Percentiles rank a stretch among this genome's conserved stretches.
Evolutionary conservation across 2,888 invertebrate genomes (phyloP).

Genomic region (Apomyelois bistriatella): DNA sequence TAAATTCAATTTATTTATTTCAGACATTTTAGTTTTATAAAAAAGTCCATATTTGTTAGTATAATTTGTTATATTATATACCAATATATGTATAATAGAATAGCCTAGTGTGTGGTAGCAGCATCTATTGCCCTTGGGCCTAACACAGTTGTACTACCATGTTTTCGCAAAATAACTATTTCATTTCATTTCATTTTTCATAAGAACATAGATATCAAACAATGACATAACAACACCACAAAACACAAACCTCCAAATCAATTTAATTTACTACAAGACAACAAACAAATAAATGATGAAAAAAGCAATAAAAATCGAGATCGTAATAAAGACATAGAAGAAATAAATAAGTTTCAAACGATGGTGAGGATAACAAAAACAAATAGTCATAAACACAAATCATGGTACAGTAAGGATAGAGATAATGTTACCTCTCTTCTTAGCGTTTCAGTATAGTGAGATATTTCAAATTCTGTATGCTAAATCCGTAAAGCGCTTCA

Average conservation of each 20-base stretch:
- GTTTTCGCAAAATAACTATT: too few relatives aligned
- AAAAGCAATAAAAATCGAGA: conserved; percentile 22
- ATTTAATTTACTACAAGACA: conserved; percentile 1
- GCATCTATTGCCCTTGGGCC: too few relatives aligned
- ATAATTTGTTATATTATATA: too few relatives aligned
- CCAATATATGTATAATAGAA: too few relatives aligned
- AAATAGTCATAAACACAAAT: conserved; percentile 45
- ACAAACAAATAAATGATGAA: conserved; percentile 15
- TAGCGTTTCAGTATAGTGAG: neutral
- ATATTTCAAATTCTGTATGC: too few relatives aligned
- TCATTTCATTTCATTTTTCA: too few relatives aligned
- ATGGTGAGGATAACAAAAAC: conserved; percentile 35
- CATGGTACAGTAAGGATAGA: conserved; percentile 24
- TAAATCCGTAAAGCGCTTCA: too few relatives aligned
- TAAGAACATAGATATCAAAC: neutral
- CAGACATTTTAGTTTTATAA: too few relatives aligned
- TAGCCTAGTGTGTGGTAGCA: too few relatives aligned
- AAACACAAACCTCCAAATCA: neutral
- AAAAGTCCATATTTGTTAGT: too few relatives aligned
- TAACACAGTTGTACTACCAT: too few relatives aligned
- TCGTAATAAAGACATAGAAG: conserved; percentile 45
- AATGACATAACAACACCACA: neutral
- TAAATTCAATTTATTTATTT: too few relatives aligned
- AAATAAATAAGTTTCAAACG: conserved; percentile 26
- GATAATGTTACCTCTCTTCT: neutral